A percentile compares a stretch with the other conserved stretches of the same genome.
phyloP scores from a whole-genome alignment of 1,140 invertebrate species.

The Zaprionus lachaisei region DNA sequence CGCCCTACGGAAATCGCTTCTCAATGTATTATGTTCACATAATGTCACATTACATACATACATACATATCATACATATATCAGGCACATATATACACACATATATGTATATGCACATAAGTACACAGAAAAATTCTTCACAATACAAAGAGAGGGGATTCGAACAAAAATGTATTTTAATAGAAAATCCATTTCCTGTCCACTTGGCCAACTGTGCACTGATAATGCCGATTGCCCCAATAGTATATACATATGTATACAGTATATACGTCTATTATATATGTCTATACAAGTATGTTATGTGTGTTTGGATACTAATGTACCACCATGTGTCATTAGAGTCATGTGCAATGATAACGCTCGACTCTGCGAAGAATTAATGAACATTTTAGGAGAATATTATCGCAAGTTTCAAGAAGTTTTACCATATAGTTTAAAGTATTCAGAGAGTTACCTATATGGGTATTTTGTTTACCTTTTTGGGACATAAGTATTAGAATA shows the following conservation, averaged over 20 bases:
- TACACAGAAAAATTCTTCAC: not conserved
- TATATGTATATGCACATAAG: not conserved
- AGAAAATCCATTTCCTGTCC: slow-evolving; percentile 57
- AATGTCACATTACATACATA: slow-evolving; percentile 1
- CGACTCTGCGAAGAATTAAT: too few relatives aligned
- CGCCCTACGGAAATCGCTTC: not conserved
- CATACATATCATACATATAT: not conserved
- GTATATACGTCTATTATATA: not conserved
- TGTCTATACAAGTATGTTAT: not conserved
- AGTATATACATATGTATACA: too few relatives aligned
- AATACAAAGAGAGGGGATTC: slow-evolving; percentile 27
- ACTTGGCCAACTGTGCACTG: slow-evolving; percentile 45
- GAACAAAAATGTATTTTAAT: slow-evolving; percentile 19
- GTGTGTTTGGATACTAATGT: not conserved
- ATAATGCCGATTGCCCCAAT: slow-evolving; percentile 20
- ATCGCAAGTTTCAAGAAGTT: too few relatives aligned
- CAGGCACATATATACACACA: not conserved
- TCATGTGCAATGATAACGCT: too few relatives aligned
- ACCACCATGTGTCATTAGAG: too few relatives aligned
- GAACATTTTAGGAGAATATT: too few relatives aligned
- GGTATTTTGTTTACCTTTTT: too few relatives aligned
- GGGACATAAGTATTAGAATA: too few relatives aligned
- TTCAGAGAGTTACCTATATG: too few relatives aligned
- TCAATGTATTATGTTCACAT: not conserved
- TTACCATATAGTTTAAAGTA: too few relatives aligned